Percentiles rank a stretch among this genome's conserved stretches.
phyloP scores from a whole-genome alignment of 2,113 vertebrate genomes.

The Amia ocellicauda region DNA sequence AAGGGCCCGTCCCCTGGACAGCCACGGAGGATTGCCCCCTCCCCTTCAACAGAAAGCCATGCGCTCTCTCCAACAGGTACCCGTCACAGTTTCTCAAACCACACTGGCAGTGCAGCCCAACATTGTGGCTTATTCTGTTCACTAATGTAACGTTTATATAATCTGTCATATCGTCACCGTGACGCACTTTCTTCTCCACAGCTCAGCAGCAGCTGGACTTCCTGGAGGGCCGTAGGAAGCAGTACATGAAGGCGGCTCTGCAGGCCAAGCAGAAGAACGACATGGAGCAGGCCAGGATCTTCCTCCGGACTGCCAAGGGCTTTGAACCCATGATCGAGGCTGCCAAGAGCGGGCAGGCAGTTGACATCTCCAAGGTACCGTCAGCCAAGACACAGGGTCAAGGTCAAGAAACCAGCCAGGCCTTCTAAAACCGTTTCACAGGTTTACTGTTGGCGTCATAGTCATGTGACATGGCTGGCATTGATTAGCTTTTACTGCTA shows the following conservation, averaged over 20 bases:
- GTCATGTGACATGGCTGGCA: too few species aligned
- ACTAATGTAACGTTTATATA: neutral
- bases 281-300: conserved; percentile 79
- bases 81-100: too few species aligned
- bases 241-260: conserved; percentile 86
- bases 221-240: conserved; percentile 81
- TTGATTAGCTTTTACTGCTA: neutral
- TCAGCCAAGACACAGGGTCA: too few species aligned
- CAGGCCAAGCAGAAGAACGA: conserved; percentile 90
- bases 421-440: too few species aligned
- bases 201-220: conserved; percentile 79
- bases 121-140: neutral
- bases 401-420: too few species aligned
- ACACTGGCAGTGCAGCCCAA: neutral
- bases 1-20: too few species aligned
- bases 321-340: conserved; percentile 77
- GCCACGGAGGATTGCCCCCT: too few species aligned
- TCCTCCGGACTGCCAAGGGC: conserved; percentile 78
- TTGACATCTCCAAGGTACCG: conserved; percentile 76
- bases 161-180: too few species aligned
- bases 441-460: too few species aligned
- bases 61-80: conserved; percentile 49
- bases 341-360: conserved; percentile 61
- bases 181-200: conserved; percentile 41
- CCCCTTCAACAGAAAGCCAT: conserved; percentile 47